These are phyloP conservation scores for Calameuta idolon DNA, from an alignment of 2,888 invertebrate genomes.

Conservation along the genomic window DNA sequence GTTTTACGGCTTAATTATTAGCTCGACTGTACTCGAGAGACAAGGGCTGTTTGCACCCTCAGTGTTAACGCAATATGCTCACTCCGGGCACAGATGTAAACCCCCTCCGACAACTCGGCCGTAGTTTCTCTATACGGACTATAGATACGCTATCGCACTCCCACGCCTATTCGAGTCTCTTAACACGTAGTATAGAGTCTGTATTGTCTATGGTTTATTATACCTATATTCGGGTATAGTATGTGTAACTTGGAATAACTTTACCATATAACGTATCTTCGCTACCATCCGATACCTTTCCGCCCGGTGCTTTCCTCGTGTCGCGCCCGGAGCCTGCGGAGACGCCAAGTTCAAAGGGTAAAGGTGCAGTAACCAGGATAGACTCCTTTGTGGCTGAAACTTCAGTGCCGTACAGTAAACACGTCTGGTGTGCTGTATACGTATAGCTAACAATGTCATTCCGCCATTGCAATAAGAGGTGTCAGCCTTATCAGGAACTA, in stretches of 20 bases:
- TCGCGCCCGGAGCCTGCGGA: neutral
- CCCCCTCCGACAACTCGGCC: neutral
- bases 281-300: neutral
- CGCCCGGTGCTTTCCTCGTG: neutral
- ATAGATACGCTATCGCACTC: neutral
- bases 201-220: neutral
- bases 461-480: neutral
- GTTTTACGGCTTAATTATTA: constrained; percentile 62
- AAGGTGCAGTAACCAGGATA: neutral
- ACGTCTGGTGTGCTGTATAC: neutral
- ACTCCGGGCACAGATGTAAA: constrained; percentile 41
- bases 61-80: constrained; percentile 60
- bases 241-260: neutral
- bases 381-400: neutral
- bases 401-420: neutral
- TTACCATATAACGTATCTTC: neutral
- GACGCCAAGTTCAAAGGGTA: neutral
- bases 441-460: neutral
- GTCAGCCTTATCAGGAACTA: neutral
- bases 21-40: constrained; percentile 48
- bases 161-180: neutral
- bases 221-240: neutral
- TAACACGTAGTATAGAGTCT: neutral
- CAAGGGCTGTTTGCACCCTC: constrained; percentile 62
- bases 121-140: neutral